Evolutionary conservation across 1,140 invertebrate species (phyloP).

Genomic region (Orius insidiosus): DNA sequence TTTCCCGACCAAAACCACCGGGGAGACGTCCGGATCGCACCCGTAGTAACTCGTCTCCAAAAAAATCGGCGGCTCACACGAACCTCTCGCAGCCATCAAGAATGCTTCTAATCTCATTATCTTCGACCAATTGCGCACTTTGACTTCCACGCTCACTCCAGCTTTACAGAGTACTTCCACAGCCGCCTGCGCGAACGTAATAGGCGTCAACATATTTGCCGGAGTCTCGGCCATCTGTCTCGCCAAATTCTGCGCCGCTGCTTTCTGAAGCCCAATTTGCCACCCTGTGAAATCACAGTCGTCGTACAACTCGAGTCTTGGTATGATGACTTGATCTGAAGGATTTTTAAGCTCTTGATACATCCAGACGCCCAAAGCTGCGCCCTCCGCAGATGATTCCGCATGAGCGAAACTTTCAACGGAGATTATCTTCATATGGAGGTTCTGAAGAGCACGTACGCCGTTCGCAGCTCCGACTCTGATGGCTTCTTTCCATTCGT

Average conservation of each 20-base stretch:
- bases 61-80: constrained; percentile 39
- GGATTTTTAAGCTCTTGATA: constrained; percentile 35
- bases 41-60: constrained; percentile 37
- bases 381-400: constrained; percentile 35
- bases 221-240: constrained; percentile 41
- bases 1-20: constrained; percentile 29
- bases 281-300: constrained; percentile 33
- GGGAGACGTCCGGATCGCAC: constrained; percentile 27
- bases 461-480: constrained; percentile 30
- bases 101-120: constrained; percentile 42
- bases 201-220: constrained; percentile 44
- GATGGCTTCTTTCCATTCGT: constrained; percentile 31
- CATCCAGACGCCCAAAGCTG: constrained; percentile 26
- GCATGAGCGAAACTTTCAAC: constrained; percentile 34
- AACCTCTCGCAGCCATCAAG: constrained; percentile 39
- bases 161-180: constrained; percentile 29
- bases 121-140: constrained; percentile 39
- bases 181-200: constrained; percentile 34
- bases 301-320: constrained; percentile 17
- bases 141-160: constrained; percentile 29
- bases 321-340: constrained; percentile 22
- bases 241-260: constrained; percentile 42
- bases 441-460: constrained; percentile 24
- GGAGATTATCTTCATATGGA: constrained; percentile 26
- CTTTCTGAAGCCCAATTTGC: constrained; percentile 34